Evolutionary conservation across 1,140 invertebrate species (phyloP), one percentile per base, ranked within the genome.

Genomic region (Drosophila watanabei): DNA sequence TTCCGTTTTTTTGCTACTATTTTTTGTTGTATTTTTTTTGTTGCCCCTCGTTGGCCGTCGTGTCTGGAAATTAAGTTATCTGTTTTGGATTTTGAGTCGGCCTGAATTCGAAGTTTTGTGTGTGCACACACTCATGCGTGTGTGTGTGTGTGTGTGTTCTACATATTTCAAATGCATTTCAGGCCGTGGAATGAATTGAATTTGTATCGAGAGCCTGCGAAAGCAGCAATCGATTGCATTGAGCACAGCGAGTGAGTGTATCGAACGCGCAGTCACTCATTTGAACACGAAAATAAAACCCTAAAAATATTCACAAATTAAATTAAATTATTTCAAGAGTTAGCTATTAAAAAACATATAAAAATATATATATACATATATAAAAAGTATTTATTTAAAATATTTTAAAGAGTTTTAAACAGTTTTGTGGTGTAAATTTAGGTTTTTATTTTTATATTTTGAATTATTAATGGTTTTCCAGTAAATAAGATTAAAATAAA

Each of bases 61-160:
- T 56, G 30, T 18, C 62, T 54, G 70, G n/a, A 73, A 73, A 73
- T 73, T 49, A 73, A 73, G 70, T 73, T 73, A 73, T 73, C 70
- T 73, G 70, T 73, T 73, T 73, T 73, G 54, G 70, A 73, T 73
- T 73, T 73, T 72, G 70, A 72, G 68, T 43, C 70, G 66, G 70
- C 49, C 63, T 71, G 49, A 69, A 69, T 71, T 71, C 39, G 6
- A 64, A 71, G 63, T 71, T 71, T 46, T 71, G 49, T 62, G 39
- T 63, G 63, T 24, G 32, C 39, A 32, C 63, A 56, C 52, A 41
- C 63, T 24, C 52, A 9, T 33, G 5, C 49, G 11, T 2, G 16
- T 10, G 46, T 28, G 45, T 48, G 32, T 33, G 11, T 37, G 35
- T 30, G 32, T 46, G 32, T 66, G 46, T 37, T 45, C 39, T 35